Evolutionary conservation across 2,888 invertebrate species (phyloP).

Genomic region (Pelosia muscerda): DNA sequence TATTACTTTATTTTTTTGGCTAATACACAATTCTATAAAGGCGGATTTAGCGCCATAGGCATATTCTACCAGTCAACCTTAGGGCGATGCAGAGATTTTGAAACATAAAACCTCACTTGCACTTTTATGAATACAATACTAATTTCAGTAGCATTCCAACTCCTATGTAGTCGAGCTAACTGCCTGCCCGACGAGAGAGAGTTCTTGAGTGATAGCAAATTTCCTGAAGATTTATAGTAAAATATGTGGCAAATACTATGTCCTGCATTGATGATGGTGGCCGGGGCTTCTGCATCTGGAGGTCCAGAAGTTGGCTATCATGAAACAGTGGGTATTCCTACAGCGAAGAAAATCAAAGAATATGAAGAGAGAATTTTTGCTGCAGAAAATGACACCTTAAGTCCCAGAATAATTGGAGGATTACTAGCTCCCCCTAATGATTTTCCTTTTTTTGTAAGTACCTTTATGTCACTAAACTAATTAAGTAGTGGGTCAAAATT

Average conservation of each 20-base stretch:
- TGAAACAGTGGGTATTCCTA: constrained; percentile 64
- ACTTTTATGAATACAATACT: too few relatives aligned
- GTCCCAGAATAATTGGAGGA: constrained; percentile 66
- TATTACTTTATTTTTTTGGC: too few relatives aligned
- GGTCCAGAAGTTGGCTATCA: constrained; percentile 62
- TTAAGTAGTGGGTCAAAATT: too few relatives aligned
- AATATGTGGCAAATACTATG: constrained; percentile 55
- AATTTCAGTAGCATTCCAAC: too few relatives aligned
- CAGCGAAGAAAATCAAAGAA: constrained; percentile 63
- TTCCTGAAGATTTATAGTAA: constrained; percentile 20
- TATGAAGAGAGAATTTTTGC: constrained; percentile 50
- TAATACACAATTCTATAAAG: too few relatives aligned
- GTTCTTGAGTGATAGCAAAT: not conserved
- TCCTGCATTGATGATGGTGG: constrained; percentile 37
- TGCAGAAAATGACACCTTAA: not conserved
- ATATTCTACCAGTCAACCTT: too few relatives aligned
- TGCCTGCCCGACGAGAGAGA: too few relatives aligned
- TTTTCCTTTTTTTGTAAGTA: constrained; percentile 63
- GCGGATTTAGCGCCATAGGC: too few relatives aligned
- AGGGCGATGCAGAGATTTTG: too few relatives aligned
- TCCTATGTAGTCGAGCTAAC: too few relatives aligned
- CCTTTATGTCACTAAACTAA: too few relatives aligned
- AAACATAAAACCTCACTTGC: too few relatives aligned
- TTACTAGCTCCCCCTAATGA: constrained; percentile 52
- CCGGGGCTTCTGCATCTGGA: constrained; percentile 49